Base-by-base conservation (phyloP, 1,140 invertebrate genomes). In the Drosophila paulistorum region DNA sequence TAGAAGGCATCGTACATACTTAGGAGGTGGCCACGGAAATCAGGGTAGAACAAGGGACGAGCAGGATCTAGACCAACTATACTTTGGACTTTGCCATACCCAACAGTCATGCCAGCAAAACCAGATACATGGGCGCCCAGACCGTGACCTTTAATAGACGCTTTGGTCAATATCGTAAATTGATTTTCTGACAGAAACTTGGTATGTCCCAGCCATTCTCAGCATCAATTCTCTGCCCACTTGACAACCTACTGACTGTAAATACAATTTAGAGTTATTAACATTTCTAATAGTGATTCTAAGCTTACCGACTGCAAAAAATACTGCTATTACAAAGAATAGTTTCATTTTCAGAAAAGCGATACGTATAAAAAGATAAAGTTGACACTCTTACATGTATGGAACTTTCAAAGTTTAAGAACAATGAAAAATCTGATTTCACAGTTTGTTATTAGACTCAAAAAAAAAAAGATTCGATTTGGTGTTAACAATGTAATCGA, bases 41-140 rank as follows among this genome's bases (percentile, higher is more conserved):
- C 26, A 5, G 2, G 77, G 77, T 81, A 48, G 74, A 92, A 93
- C 7, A 91, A 45, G 4, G 92, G 93, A 4, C 86, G 58, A 3
- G 93, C 93, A 13, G 93, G 93, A 79, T 94, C 93, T n/a, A 93
- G 71, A 48, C 93, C 93, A n/a, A 90, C 67, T 35, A 92, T 92
- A 20, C 74, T 62, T 20, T 86, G 84, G 4, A 91, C 65, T n/a
- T 62, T 51, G 23, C 79, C 54, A 11, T 62, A 30, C 4, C 87
- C 61, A 0, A 91, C 76, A 37, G 79, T 82, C 67, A 90, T 92
- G 37, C 90, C 95, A n/a, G 94, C 93, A 39, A 93, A 93, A 10
- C 93, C 93, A 37, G 92, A 90, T 39, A 93, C 90, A 74, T 94
- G 93, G 0, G 93, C 93, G 7, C 93, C 93, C 58, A 94, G 77